Evolutionary conservation across 2,797 vertebrate genomes (phyloP).

Genomic region (Phoxinus dragarum): DNA sequence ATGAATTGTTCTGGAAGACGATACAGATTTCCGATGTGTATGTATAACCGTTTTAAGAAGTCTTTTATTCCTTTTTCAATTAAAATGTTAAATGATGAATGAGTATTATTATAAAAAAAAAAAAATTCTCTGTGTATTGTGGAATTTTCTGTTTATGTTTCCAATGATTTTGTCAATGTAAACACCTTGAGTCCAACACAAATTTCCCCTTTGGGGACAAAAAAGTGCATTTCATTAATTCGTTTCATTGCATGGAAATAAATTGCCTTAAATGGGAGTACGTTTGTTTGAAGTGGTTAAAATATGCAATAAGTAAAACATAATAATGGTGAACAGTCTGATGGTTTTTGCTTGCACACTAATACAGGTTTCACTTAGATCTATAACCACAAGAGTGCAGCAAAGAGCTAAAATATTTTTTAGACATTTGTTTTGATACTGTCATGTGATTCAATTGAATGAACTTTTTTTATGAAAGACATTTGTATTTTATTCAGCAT

Average conservation of each 20-base stretch:
- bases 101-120: too few species aligned
- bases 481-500: background rate
- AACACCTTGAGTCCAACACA: too few species aligned
- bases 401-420: slow-evolving; percentile 37
- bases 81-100: too few species aligned
- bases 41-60: too few species aligned
- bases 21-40: too few species aligned
- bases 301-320: background rate
- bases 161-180: too few species aligned
- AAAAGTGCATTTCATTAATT: too few species aligned
- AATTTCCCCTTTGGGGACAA: too few species aligned
- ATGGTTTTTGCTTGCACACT: background rate
- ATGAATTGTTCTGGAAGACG: too few species aligned
- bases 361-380: background rate
- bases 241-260: background rate
- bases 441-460: background rate
- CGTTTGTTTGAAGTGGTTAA: background rate
- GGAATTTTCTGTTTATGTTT: too few species aligned
- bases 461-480: background rate
- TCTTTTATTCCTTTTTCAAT: too few species aligned
- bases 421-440: background rate
- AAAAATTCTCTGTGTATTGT: too few species aligned
- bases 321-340: background rate
- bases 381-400: slow-evolving; percentile 71
- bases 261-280: background rate